Evolutionary conservation across 2,113 vertebrate species (phyloP), one percentile per base, ranked within the genome.

Genomic region (Casuarius casuarius): DNA sequence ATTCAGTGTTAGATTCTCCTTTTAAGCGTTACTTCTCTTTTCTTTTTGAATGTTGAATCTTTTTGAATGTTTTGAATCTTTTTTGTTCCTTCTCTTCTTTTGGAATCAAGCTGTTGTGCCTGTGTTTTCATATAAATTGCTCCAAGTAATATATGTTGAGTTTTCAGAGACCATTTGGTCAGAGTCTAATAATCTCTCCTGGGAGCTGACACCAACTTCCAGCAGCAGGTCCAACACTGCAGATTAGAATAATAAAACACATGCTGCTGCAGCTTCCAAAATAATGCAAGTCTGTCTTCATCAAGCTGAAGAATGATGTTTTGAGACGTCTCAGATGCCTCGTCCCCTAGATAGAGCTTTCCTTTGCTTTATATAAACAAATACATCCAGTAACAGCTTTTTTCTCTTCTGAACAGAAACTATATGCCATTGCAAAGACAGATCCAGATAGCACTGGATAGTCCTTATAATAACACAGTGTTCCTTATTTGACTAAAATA

Each of bases 161-260:
- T 94, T 97, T 96, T 94, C 94, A 97, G 91, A 97, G 91, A 97
- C 94, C 97, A 98, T 97, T 97, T 96, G 97, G 97, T 94, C 95
- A 95, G 92, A 97, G 95, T 97, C 96, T 98, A 98, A 98, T 97
- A 97, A 96, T 84, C 63, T 94, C 98, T 96, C 98, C 92, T 92
- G 98, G 97, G 98, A 98, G 90, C 94, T 97, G 97, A 97, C 95
- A 97, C 93, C 91, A 97, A 81, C 97, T 97, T 97, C 82, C 85
- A 97, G 94, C 94, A 96, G 89, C 94, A 96, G 95, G 87, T 97
- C 94, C 14, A 76, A 96, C 7, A 31, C 81, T 77, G 67, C 90
- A 97, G 87, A 97, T 97, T 70, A 97, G 94, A 97, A 97, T 87
- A 96, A 95, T 54, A 96, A 96, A 96, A 91, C 95, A 95, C 94